Percentiles rank a stretch among this genome's conserved stretches.
Conservation (phyloP, 2,113 vertebrate genomes). For the Acrocephalus kingi region DNA sequence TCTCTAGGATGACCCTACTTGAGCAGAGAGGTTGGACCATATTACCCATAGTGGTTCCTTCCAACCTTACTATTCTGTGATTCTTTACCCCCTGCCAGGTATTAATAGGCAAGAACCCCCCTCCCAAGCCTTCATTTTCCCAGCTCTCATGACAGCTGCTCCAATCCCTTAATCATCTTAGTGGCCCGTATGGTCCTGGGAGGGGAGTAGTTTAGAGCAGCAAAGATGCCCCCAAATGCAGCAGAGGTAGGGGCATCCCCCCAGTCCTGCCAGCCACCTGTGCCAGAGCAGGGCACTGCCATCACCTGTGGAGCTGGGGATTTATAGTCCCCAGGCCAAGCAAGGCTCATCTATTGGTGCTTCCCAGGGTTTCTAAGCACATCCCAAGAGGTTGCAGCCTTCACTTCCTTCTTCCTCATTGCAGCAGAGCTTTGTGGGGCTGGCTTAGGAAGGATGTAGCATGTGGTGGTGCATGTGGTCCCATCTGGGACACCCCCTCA, state of each 20-base stretch:
- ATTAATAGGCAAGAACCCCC: neutral
- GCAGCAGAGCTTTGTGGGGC: neutral
- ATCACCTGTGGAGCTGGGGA: accelerated
- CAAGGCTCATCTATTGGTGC: accelerated
- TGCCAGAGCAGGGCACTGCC: neutral
- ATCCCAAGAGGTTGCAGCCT: neutral
- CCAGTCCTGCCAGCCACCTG: accelerated
- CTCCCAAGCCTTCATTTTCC: neutral
- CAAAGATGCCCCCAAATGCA: neutral
- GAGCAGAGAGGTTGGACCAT: neutral
- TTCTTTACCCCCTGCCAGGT: neutral
- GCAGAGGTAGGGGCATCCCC: neutral
- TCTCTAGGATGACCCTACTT: neutral
- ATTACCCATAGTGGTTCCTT: neutral
- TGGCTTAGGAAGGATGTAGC: neutral
- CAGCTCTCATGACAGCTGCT: neutral
- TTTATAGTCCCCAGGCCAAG: neutral
- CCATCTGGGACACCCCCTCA: neutral
- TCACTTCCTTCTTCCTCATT: neutral
- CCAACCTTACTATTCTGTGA: neutral
- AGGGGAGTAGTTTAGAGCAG: neutral
- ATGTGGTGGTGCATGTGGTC: accelerated
- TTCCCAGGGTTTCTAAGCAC: neutral
- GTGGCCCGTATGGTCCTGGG: neutral
- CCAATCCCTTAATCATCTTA: constrained; percentile 24